Conservation (phyloP, 2,797 vertebrate genomes). For the Channa striata region DNA sequence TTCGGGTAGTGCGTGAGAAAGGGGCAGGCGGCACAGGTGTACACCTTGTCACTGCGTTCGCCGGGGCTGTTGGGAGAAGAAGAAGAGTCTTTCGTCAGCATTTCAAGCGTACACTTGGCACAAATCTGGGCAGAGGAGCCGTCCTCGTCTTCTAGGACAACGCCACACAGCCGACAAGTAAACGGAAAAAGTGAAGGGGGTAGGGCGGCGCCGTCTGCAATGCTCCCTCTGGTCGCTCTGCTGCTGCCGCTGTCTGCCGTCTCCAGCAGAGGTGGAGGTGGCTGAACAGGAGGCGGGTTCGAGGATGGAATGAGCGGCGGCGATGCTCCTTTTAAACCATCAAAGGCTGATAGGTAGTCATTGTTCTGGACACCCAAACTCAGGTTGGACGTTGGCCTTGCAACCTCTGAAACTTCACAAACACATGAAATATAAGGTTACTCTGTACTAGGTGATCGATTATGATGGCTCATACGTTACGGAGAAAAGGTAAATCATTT, state of each 20-base stretch:
- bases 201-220: slow-evolving; percentile 70
- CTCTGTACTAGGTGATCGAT: not conserved
- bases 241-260: slow-evolving; percentile 38
- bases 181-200: slow-evolving; percentile 91
- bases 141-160: slow-evolving; percentile 92
- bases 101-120: slow-evolving; percentile 90
- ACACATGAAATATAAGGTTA: slow-evolving; percentile 8
- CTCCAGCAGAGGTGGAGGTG: slow-evolving; percentile 67
- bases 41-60: slow-evolving; percentile 89
- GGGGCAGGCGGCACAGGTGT: slow-evolving; percentile 92
- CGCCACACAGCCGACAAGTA: slow-evolving; percentile 92
- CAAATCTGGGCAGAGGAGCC: slow-evolving; percentile 89
- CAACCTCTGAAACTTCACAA: slow-evolving; percentile 67
- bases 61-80: slow-evolving; percentile 80
- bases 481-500: not conserved
- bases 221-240: slow-evolving; percentile 51
- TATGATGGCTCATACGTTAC: not conserved
- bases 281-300: slow-evolving; percentile 64
- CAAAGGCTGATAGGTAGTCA: slow-evolving; percentile 87
- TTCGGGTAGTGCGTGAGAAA: slow-evolving; percentile 97
- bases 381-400: slow-evolving; percentile 83
- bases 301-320: slow-evolving; percentile 69
- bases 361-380: slow-evolving; percentile 79
- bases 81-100: slow-evolving; percentile 86
- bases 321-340: slow-evolving; percentile 79